Evolutionary conservation across 2,113 vertebrate genomes (phyloP).

Genomic region (Brachyistius frenatus): DNA sequence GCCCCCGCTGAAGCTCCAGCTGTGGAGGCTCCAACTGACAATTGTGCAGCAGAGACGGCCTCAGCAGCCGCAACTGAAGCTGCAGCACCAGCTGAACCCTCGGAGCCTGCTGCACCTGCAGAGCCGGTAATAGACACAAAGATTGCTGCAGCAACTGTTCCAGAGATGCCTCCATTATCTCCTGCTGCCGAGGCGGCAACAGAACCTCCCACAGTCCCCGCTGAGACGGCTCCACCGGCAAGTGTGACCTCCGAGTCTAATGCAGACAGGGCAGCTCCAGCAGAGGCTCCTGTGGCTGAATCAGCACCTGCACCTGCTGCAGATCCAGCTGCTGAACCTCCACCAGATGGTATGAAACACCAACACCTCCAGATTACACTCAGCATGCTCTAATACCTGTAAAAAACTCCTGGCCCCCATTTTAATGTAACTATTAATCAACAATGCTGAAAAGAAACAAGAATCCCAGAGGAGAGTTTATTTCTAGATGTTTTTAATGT

Average conservation of each 20-base stretch:
- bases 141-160: slow-evolving; percentile 72
- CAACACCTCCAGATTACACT: background rate
- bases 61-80: background rate
- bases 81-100: slow-evolving; percentile 19
- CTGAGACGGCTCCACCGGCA: slow-evolving; percentile 6
- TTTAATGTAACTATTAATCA: too few species aligned
- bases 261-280: background rate
- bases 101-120: background rate
- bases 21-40: background rate
- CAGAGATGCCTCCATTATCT: slow-evolving; percentile 50
- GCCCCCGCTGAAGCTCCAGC: background rate
- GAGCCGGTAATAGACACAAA: slow-evolving; percentile 46
- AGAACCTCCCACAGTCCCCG: slow-evolving; percentile 14
- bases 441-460: too few species aligned
- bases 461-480: too few species aligned
- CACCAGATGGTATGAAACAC: slow-evolving; percentile 56
- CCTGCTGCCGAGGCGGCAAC: slow-evolving; percentile 8
- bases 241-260: background rate
- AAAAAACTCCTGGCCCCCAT: too few species aligned
- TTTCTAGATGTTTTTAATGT: too few species aligned
- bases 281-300: slow-evolving; percentile 28
- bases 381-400: background rate
- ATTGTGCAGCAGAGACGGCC: background rate
- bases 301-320: slow-evolving; percentile 26
- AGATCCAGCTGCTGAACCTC: slow-evolving; percentile 34